Conservation (phyloP, 1,140 invertebrate genomes). For the Leptestheria dahalacensis region DNA sequence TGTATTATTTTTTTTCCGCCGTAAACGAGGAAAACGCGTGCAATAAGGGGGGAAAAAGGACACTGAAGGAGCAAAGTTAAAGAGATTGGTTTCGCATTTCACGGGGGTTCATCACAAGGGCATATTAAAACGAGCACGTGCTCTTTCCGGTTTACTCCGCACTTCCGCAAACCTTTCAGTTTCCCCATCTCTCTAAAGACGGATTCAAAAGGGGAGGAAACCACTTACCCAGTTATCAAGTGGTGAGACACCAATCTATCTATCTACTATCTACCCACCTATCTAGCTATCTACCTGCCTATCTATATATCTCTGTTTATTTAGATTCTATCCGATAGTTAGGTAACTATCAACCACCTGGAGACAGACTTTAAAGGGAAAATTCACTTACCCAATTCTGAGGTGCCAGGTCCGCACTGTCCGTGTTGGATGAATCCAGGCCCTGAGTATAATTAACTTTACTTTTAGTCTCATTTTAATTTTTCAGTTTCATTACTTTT, state of each 20-base stretch:
- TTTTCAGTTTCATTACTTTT: too few species aligned
- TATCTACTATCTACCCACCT: too few species aligned
- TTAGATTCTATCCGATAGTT: too few species aligned
- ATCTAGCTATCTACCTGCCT: too few species aligned
- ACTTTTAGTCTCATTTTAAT: too few species aligned
- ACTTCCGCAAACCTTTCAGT: not conserved
- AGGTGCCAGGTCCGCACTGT: slow-evolving; percentile 2
- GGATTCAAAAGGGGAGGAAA: too few species aligned
- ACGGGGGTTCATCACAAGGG: not conserved
- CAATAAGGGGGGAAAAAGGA: not conserved
- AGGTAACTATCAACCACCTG: too few species aligned
- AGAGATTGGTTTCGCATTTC: not conserved
- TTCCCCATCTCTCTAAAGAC: not conserved
- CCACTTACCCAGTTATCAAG: too few species aligned
- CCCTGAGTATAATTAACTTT: too few species aligned
- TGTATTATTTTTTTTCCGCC: not conserved
- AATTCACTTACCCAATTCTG: slow-evolving; percentile 7
- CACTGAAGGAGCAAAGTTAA: not conserved
- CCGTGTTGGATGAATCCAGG: not conserved
- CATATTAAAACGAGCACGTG: not conserved
- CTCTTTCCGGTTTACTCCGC: not conserved
- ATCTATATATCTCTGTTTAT: too few species aligned
- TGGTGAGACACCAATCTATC: too few species aligned
- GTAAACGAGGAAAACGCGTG: not conserved
- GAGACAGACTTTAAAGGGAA: not conserved